phyloP scores from a whole-genome alignment of 2,888 invertebrate genomes.

The Zootermopsis nevadensis region DNA sequence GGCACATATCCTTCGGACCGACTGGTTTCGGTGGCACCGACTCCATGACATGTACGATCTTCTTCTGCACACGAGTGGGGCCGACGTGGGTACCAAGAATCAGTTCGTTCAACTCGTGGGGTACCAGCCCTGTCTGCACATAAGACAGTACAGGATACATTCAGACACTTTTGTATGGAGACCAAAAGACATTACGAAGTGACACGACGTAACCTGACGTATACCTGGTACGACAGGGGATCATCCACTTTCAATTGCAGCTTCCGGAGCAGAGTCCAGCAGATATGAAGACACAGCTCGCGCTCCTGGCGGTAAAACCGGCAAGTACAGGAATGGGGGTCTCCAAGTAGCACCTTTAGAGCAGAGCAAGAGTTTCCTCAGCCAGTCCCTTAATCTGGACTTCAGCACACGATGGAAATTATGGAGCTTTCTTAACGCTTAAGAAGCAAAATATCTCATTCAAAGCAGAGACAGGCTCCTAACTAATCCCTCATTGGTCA shows the following conservation, averaged over 20 bases:
- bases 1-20: conserved; percentile 52
- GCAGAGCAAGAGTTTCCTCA: too few relatives aligned
- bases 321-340: conserved; percentile 53
- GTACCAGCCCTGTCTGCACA: conserved; percentile 52
- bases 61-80: background rate
- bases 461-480: too few relatives aligned
- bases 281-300: conserved; percentile 54
- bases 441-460: too few relatives aligned
- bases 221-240: conserved; percentile 54
- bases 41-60: background rate
- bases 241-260: conserved; percentile 49
- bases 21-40: conserved; percentile 11
- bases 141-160: background rate
- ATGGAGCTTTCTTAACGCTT: too few relatives aligned
- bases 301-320: conserved; percentile 43
- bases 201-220: too few relatives aligned
- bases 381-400: too few relatives aligned
- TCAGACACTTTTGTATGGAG: too few relatives aligned
- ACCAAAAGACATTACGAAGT: too few relatives aligned
- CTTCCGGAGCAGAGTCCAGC: conserved; percentile 54
- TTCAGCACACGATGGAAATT: too few relatives aligned
- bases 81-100: background rate
- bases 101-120: conserved; percentile 46
- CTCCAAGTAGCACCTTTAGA: conserved; percentile 53
- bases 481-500: too few relatives aligned